These are phyloP conservation scores for Sebastolobus alascanus DNA, from an alignment of 2,797 vertebrate genomes.

Conservation along the genomic window DNA sequence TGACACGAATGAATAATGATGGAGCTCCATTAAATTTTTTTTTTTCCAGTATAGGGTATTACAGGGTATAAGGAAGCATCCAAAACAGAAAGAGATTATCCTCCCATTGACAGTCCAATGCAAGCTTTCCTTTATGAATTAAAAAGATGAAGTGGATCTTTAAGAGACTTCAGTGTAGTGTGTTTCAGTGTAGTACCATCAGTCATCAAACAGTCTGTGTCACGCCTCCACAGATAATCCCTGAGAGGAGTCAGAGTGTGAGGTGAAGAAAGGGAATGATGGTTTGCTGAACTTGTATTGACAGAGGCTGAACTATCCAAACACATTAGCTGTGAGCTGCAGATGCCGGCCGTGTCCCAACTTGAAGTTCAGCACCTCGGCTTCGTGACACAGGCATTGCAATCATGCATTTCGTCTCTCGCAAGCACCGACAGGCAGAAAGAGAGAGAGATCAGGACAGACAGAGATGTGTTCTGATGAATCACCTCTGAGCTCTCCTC, in stretches of 20 bases:
- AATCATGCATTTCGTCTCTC: constrained; percentile 27
- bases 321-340: constrained; percentile 52
- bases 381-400: constrained; percentile 4
- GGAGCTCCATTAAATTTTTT: no score
- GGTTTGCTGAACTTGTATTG: constrained; percentile 37
- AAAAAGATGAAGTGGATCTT: neutral
- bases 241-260: neutral
- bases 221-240: neutral
- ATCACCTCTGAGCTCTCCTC: neutral
- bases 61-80: neutral
- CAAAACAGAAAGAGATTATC: neutral
- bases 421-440: constrained; percentile 59
- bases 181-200: neutral
- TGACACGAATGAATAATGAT: no score
- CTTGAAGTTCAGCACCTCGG: constrained; percentile 45
- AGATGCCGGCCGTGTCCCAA: constrained; percentile 43
- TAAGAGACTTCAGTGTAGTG: neutral
- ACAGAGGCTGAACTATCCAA: constrained; percentile 53
- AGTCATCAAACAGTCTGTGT: neutral
- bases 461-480: constrained; percentile 3
- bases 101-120: neutral
- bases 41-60: no score
- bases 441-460: constrained; percentile 9
- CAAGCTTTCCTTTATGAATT: neutral
- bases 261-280: constrained; percentile 11